Percentiles rank a stretch among this genome's conserved stretches.
phyloP scores from a whole-genome alignment of 2,113 vertebrate species.

The Hymenochirus boettgeri region DNA sequence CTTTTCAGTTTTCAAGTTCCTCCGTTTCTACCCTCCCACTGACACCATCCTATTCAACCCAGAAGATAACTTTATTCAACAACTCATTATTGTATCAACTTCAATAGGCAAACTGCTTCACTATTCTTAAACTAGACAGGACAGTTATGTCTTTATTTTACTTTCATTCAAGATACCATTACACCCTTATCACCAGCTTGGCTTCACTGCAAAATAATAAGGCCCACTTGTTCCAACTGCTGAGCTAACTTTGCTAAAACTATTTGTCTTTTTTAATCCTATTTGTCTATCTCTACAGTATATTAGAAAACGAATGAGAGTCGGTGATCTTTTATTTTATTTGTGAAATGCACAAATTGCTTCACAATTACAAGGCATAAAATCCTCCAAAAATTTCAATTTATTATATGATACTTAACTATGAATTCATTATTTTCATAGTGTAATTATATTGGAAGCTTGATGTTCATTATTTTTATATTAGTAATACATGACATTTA shows the following conservation, averaged over 20 bases:
- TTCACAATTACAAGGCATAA: too few relatives aligned
- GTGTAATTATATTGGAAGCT: too few relatives aligned
- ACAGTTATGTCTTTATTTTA: constrained; percentile 86
- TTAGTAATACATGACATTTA: too few relatives aligned
- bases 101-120: constrained; percentile 88
- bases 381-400: too few relatives aligned
- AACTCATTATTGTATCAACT: constrained; percentile 96
- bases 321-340: too few relatives aligned
- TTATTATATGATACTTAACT: too few relatives aligned
- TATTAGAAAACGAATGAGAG: too few relatives aligned
- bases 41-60: constrained; percentile 90
- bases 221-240: not conserved
- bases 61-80: constrained; percentile 99
- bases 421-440: too few relatives aligned
- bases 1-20: constrained; percentile 82
- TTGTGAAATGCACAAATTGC: too few relatives aligned
- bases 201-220: not conserved
- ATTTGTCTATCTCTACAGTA: not conserved
- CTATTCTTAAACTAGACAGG: constrained; percentile 81
- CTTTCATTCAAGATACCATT: constrained; percentile 46
- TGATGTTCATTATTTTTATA: too few relatives aligned
- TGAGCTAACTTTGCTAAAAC: not conserved
- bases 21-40: constrained; percentile 90
- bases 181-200: constrained; percentile 51
- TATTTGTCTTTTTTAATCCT: not conserved